Conservation (phyloP, 1,140 invertebrate species). For the Calycopis cecrops region DNA sequence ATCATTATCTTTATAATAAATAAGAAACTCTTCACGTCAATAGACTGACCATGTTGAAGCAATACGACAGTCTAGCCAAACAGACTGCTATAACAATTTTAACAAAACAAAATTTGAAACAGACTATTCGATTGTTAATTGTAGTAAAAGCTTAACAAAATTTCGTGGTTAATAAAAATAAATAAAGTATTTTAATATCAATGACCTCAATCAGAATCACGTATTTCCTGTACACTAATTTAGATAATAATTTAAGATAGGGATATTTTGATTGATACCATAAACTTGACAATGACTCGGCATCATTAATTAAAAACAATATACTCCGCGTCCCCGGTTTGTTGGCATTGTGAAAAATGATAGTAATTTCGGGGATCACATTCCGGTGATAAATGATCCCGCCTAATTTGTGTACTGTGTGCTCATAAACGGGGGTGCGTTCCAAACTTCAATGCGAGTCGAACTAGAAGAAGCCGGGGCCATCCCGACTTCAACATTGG, state of each 20-base stretch:
- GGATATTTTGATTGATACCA: conserved; percentile 2
- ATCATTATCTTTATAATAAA: no score
- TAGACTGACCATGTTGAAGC: no score
- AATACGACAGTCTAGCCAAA: no score
- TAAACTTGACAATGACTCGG: not conserved
- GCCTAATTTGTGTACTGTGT: conserved; percentile 18
- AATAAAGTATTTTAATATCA: no score
- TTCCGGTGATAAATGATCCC: conserved; percentile 11
- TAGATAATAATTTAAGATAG: not conserved
- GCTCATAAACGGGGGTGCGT: conserved; percentile 11
- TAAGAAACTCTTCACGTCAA: no score
- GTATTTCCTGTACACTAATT: no score
- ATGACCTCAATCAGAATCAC: no score
- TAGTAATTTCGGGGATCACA: conserved; percentile 15
- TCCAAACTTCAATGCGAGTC: conserved; percentile 43
- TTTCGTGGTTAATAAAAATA: no score
- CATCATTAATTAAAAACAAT: conserved; percentile 9
- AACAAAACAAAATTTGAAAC: no score
- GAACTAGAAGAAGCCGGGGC: conserved; percentile 47
- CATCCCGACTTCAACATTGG: conserved; percentile 58
- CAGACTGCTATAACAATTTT: no score
- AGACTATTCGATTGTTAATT: no score
- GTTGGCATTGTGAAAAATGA: conserved; percentile 10
- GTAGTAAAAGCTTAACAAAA: no score
- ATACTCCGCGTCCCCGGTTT: not conserved